Base-by-base conservation (phyloP, 23 tunicate species). In the Halocynthia roretzi region DNA sequence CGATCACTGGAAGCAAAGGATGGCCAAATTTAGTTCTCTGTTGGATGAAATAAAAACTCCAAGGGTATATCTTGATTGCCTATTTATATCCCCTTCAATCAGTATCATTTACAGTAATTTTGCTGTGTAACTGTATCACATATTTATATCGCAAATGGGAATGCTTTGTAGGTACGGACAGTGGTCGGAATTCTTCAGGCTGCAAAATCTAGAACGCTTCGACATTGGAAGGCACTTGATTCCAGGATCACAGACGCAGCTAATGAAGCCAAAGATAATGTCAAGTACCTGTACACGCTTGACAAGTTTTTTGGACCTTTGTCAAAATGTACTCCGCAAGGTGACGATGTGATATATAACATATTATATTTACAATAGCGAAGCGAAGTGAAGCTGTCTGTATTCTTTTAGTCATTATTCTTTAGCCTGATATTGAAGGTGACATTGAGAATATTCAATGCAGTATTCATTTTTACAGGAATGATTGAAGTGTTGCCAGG, bases 1-100 rank as follows among this genome's bases (percentile, higher is more conserved):
- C 72, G 99, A 96, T 82, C 99, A 96, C 85, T 96, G 99, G 99
- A 96, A 96, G 61, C 96, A 90, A 54, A 75, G 99, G 60, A 89
- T 96, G 96, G 86, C 96, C 8, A 96, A 96, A 63, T 96, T 96
- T 79, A 89, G 91, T 55, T 90, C 96, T 6, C 78, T 96, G 74
- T 71, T 96, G 61, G 96, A 85, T 62, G 96, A 91, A 70, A 96
- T 96, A 62, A 90, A 91, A 63, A 80, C 96, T 15, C 80, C 76
- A 6, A 75, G 81, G 71, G 99, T 96, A 52, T 61, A 31, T 31
- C 44, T 31, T 31, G 44, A 31, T 31, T 31, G 44, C 44, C 44
- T 31, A 31, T 31, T 31, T 31, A 31, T 31, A 31, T 31, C 44
- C 44, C 4, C 44, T 31, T 31, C 44, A 31, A 31, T 31, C 44